These are phyloP conservation scores for Cremastinae sp. DNA, from an alignment of 2,888 invertebrate species.

Conservation along the genomic window DNA sequence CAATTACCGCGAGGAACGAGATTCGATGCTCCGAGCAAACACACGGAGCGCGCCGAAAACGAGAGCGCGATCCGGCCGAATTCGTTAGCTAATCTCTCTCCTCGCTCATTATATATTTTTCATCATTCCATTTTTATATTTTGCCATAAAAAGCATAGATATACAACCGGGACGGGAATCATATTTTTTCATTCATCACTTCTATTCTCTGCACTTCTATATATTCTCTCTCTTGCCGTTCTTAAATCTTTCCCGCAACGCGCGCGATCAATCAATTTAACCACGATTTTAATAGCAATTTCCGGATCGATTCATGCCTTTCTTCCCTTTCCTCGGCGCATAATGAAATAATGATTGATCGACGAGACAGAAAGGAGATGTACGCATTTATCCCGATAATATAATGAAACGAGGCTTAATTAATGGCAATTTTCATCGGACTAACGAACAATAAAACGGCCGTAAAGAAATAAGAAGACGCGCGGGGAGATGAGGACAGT, in stretches of 20 bases:
- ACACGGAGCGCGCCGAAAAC: conserved; percentile 63
- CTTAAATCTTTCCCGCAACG: neutral
- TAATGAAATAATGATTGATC: conserved; percentile 58
- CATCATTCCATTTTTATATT: conserved; percentile 18
- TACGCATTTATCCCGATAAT: conserved; percentile 48
- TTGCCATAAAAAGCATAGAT: neutral
- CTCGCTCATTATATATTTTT: conserved; percentile 1
- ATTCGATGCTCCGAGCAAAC: conserved; percentile 71
- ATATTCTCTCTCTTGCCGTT: neutral
- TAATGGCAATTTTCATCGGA: conserved; percentile 58
- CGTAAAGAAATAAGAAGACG: conserved; percentile 24
- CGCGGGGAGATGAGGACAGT: conserved; percentile 1
- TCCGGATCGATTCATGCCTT: conserved; percentile 49
- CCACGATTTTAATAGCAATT: conserved; percentile 44
- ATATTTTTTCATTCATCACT: conserved; percentile 28
- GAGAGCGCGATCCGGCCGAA: conserved; percentile 47
- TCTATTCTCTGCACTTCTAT: too few relatives aligned
- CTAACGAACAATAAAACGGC: conserved; percentile 48
- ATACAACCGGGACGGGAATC: conserved; percentile 15
- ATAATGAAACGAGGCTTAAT: conserved; percentile 58
- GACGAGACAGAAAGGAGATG: conserved; percentile 45
- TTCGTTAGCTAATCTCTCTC: conserved; percentile 67
- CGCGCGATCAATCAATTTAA: conserved; percentile 40
- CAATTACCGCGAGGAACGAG: conserved; percentile 71
- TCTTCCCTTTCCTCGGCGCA: conserved; percentile 25